These are phyloP conservation scores for Brachypalpus laphriformis DNA, from an alignment of 2,888 invertebrate genomes.

Conservation along the genomic window DNA sequence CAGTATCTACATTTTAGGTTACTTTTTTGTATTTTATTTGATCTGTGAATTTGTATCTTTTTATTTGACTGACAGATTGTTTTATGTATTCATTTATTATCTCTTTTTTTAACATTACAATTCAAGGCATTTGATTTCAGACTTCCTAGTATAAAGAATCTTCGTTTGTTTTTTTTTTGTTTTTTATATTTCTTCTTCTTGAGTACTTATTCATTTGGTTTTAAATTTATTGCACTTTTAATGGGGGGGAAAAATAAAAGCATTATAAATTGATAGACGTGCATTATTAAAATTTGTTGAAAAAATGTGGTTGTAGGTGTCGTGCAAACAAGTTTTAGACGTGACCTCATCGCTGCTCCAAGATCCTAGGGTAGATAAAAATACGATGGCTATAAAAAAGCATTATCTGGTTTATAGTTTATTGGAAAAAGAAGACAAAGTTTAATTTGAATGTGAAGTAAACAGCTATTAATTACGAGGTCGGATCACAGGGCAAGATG, in stretches of 20 bases:
- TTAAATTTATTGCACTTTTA: background rate
- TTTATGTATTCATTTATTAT: slow-evolving; percentile 10
- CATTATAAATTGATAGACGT: background rate
- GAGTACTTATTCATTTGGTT: slow-evolving; percentile 14
- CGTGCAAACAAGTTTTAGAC: slow-evolving; percentile 1
- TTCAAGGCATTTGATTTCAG: slow-evolving; percentile 72
- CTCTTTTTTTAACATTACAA: slow-evolving; percentile 36
- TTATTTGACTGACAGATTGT: background rate
- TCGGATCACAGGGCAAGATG: background rate
- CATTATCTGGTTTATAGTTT: background rate
- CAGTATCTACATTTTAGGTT: slow-evolving; percentile 22
- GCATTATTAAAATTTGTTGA: background rate
- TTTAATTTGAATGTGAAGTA: background rate
- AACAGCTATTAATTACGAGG: slow-evolving; percentile 4
- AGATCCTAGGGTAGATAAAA: background rate
- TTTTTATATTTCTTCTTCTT: slow-evolving; percentile 8
- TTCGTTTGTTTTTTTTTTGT: background rate
- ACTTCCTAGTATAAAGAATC: slow-evolving; percentile 66
- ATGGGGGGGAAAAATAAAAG: background rate
- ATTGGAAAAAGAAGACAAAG: background rate
- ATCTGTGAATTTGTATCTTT: slow-evolving; percentile 4
- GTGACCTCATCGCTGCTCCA: background rate
- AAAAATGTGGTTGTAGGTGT: slow-evolving; percentile 4
- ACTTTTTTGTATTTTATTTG: slow-evolving; percentile 37
- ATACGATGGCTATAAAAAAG: background rate